These are phyloP conservation scores for Azorinus chamasolen DNA, from an alignment of 2,888 invertebrate genomes.

Conservation along the genomic window DNA sequence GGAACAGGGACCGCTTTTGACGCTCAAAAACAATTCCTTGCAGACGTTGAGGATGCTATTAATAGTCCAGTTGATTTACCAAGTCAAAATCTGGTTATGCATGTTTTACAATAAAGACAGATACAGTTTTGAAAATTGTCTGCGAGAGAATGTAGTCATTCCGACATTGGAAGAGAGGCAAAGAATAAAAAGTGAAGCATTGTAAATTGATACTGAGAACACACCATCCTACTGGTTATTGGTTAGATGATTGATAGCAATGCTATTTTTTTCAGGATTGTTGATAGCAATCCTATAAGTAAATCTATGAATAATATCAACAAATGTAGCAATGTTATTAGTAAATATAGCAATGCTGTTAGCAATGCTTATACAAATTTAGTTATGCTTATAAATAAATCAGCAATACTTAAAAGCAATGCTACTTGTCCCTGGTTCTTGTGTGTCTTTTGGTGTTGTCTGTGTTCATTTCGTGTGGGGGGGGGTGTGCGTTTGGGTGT, in stretches of 20 bases:
- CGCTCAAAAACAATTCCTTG: no score
- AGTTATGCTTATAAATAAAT: slow-evolving; percentile 30
- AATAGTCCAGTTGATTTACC: no score
- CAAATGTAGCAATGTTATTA: slow-evolving; percentile 18
- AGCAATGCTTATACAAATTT: slow-evolving; percentile 9
- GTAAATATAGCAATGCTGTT: slow-evolving; percentile 17
- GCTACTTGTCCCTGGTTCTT: slow-evolving; percentile 30
- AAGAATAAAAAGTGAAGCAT: slow-evolving; percentile 46
- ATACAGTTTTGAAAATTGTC: slow-evolving; percentile 56
- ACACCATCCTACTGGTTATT: slow-evolving; percentile 27
- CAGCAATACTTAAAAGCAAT: slow-evolving; percentile 9
- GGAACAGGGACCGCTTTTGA: no score
- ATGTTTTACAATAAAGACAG: slow-evolving; percentile 52
- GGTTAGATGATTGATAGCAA: slow-evolving; percentile 12
- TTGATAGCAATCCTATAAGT: slow-evolving; percentile 8
- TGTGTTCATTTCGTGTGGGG: no score
- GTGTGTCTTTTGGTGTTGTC: no score
- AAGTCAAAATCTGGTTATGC: no score
- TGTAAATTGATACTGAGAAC: slow-evolving; percentile 42
- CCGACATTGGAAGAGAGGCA: slow-evolving; percentile 38
- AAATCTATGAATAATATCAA: slow-evolving; percentile 13
- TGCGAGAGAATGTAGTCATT: slow-evolving; percentile 63
- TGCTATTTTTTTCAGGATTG: background rate
- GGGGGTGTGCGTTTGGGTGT: no score
- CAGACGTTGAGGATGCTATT: no score